A percentile compares a stretch with the other conserved stretches of the same genome.
Conservation (phyloP, 37 sponge, comb jelly and placozoan species). For the Beroe forskalii region DNA sequence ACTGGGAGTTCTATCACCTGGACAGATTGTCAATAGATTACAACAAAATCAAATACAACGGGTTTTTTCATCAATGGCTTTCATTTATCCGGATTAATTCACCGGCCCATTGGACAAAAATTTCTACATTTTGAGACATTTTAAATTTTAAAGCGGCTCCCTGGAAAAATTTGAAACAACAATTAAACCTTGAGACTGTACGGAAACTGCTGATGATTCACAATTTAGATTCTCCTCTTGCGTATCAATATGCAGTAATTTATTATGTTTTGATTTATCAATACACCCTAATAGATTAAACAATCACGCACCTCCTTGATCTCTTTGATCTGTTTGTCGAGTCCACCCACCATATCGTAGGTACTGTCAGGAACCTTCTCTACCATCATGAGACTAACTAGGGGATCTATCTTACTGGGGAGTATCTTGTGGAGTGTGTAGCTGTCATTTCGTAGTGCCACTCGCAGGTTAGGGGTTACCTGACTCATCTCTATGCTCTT, state of each 20-base stretch:
- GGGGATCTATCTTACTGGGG: constrained; percentile 97
- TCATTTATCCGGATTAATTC: too few species aligned
- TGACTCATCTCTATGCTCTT: constrained; percentile 82
- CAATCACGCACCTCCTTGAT: constrained; percentile 84
- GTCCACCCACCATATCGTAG: constrained; percentile 98
- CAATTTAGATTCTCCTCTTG: too few species aligned
- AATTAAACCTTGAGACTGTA: too few species aligned
- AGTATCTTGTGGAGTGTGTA: constrained; percentile 97
- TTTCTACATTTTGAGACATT: too few species aligned
- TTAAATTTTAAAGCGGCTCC: too few species aligned
- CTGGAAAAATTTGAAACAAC: too few species aligned
- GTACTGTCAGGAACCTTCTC: constrained; percentile 99
- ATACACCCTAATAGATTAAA: neutral
- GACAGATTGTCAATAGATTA: neutral
- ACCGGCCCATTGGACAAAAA: too few species aligned
- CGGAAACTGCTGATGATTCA: too few species aligned
- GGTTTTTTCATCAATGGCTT: neutral
- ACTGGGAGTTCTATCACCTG: constrained; percentile 96
- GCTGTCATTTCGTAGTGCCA: constrained; percentile 93
- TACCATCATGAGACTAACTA: constrained; percentile 99
- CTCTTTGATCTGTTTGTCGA: constrained; percentile 97
- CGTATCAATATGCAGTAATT: too few species aligned
- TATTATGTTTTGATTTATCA: too few species aligned
- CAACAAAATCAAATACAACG: neutral
- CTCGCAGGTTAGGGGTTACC: constrained; percentile 80